These are phyloP conservation scores for Aphelenchoides besseyi DNA, from an alignment of 1,140 invertebrate species.

Conservation along the genomic window DNA sequence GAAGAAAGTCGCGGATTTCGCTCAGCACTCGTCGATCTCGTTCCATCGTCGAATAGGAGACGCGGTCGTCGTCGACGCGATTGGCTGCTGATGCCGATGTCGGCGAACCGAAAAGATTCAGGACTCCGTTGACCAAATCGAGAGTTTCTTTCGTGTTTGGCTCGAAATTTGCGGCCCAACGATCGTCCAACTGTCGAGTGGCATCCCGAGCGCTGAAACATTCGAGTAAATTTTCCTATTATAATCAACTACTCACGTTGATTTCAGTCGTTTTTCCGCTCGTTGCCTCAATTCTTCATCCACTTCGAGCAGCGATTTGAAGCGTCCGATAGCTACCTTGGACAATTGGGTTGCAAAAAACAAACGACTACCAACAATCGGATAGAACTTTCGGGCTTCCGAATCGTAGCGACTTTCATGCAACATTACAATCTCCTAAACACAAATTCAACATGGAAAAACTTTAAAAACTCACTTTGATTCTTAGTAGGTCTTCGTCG, in stretches of 20 bases:
- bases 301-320: conserved; percentile 12
- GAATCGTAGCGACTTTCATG: conserved; percentile 22
- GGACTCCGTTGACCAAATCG: background rate
- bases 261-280: background rate
- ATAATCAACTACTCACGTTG: background rate
- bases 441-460: background rate
- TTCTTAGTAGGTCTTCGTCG: conserved; percentile 32
- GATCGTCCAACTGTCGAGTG: background rate
- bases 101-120: background rate
- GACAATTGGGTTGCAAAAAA: conserved; percentile 8
- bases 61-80: background rate
- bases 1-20: conserved; percentile 5
- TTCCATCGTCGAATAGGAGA: background rate
- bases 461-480: conserved; percentile 29
- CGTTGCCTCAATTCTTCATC: conserved; percentile 12
- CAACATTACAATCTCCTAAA: conserved; percentile 20
- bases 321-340: conserved; percentile 18
- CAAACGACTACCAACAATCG: conserved; percentile 3
- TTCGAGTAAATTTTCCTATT: background rate
- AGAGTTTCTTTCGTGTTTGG: background rate
- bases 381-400: conserved; percentile 21
- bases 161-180: background rate
- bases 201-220: background rate
- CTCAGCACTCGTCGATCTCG: background rate
- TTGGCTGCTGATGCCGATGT: background rate